Conservation (phyloP, 2,113 vertebrate species). For the Nansenia antarctica region DNA sequence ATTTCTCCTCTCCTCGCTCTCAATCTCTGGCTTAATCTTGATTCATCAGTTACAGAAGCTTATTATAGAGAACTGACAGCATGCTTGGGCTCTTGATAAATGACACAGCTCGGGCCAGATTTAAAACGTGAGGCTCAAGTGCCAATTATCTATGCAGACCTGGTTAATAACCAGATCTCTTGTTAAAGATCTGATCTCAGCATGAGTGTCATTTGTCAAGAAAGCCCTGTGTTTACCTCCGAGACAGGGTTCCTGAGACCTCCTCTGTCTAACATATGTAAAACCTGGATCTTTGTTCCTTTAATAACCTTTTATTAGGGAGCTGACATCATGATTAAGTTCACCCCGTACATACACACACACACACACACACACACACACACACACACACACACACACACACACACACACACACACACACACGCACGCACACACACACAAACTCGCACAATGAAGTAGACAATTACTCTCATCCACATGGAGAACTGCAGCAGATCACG, state of each 20-base stretch:
- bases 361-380: too few relatives aligned
- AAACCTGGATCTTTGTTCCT: constrained; percentile 99
- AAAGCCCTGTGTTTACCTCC: constrained; percentile 87
- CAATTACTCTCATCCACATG: constrained; percentile 91
- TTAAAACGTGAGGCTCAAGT: constrained; percentile 99
- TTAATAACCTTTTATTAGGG: constrained; percentile 99
- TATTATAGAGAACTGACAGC: constrained; percentile 96
- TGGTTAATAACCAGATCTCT: constrained; percentile 99
- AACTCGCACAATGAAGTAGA: constrained; percentile 94
- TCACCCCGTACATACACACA: too few relatives aligned
- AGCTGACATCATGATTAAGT: constrained; percentile 99
- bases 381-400: constrained; percentile 86
- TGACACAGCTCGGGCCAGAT: constrained; percentile 96
- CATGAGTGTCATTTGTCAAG: constrained; percentile 97
- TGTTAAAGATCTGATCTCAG: constrained; percentile 99
- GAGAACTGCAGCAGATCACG: constrained; percentile 84
- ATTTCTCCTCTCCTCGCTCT: constrained; percentile 89
- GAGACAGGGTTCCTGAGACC: constrained; percentile 89
- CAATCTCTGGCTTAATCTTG: constrained; percentile 96
- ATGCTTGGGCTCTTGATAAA: constrained; percentile 94
- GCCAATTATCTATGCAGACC: constrained; percentile 99
- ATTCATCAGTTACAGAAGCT: constrained; percentile 96
- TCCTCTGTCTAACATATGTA: constrained; percentile 97
- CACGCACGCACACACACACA: too few relatives aligned
- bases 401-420: too few relatives aligned